phyloP scores from a whole-genome alignment of 2,888 invertebrate genomes.

The Petrolisthes cinctipes region DNA sequence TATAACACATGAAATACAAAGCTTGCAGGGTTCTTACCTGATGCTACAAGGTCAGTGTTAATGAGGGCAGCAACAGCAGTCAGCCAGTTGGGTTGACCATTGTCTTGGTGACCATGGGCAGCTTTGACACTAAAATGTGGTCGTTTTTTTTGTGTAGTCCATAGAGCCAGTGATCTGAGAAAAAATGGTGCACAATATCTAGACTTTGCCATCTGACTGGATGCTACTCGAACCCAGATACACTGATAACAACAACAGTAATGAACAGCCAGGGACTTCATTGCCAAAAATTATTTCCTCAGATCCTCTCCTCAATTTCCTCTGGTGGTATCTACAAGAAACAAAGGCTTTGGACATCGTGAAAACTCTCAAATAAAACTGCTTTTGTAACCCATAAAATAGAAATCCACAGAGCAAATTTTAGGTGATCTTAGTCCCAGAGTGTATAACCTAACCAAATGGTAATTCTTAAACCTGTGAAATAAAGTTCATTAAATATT shows the following conservation, averaged over 20 bases:
- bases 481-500: too few species aligned
- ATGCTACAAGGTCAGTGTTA: constrained; percentile 91
- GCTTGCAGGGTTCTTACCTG: constrained; percentile 72
- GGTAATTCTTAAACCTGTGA: too few species aligned
- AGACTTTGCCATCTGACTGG: background rate
- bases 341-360: too few species aligned
- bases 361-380: too few species aligned
- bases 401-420: too few species aligned
- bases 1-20: too few species aligned
- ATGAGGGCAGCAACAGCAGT: constrained; percentile 82
- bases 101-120: constrained; percentile 75
- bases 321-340: too few species aligned
- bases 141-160: constrained; percentile 89
- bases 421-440: too few species aligned
- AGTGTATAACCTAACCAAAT: too few species aligned
- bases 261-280: background rate
- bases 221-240: background rate
- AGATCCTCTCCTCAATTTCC: too few species aligned
- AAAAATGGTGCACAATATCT: constrained; percentile 42
- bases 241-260: background rate
- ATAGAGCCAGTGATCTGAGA: constrained; percentile 78
- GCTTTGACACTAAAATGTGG: constrained; percentile 79
- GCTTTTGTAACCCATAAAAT: background rate
- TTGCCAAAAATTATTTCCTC: too few species aligned
- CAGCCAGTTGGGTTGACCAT: constrained; percentile 82